Conservation (phyloP, 1,140 invertebrate genomes). For the Anthonomus grandis region DNA sequence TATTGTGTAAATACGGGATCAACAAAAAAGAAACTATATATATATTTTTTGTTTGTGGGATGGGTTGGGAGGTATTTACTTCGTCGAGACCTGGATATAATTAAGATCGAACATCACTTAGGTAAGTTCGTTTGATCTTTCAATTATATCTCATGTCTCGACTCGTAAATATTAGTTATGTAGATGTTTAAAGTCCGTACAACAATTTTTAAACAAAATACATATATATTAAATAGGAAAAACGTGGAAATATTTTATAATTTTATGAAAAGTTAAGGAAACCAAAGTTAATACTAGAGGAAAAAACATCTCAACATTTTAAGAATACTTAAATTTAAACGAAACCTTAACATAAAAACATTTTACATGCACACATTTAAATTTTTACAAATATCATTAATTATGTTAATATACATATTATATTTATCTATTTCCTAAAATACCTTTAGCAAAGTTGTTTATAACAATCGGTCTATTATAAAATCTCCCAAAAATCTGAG, state of each 20-base stretch:
- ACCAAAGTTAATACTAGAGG: background rate
- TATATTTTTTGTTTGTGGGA: too few relatives aligned
- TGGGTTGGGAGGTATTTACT: background rate
- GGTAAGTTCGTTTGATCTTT: too few relatives aligned
- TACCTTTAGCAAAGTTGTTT: background rate
- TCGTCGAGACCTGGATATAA: too few relatives aligned
- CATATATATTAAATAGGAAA: background rate
- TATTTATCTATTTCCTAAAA: background rate
- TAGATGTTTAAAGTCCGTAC: constrained; percentile 17
- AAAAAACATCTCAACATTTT: background rate
- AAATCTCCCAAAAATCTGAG: constrained; percentile 6
- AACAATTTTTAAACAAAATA: background rate
- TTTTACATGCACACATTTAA: too few relatives aligned
- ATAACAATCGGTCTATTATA: constrained; percentile 7
- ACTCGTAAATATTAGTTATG: constrained; percentile 7
- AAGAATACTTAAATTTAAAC: background rate
- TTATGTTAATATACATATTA: too few relatives aligned
- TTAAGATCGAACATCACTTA: too few relatives aligned
- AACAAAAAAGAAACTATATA: too few relatives aligned
- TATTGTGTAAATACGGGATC: too few relatives aligned
- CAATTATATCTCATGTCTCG: constrained; percentile 9
- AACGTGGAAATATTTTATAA: background rate
- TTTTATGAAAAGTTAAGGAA: background rate
- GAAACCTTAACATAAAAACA: constrained; percentile 3
- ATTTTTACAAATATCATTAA: too few relatives aligned